phyloP scores from a whole-genome alignment of 1,140 invertebrate species.

The Venturia canescens region DNA sequence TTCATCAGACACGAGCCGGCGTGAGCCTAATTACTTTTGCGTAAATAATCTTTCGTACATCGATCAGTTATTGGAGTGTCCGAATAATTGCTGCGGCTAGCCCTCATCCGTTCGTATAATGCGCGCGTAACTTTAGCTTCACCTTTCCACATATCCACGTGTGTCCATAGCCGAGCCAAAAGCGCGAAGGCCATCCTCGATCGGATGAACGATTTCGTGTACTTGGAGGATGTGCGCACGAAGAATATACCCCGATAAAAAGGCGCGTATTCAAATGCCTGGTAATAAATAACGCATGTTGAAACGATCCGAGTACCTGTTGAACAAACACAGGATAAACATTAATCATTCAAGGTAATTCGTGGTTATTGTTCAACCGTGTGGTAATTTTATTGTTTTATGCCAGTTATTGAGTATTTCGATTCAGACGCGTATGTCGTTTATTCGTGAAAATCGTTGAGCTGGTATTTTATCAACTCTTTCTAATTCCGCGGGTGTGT shows the following conservation, averaged over 20 bases:
- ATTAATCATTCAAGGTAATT: slow-evolving; percentile 10
- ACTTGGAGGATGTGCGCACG: neutral
- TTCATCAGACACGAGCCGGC: neutral
- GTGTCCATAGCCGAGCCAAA: neutral
- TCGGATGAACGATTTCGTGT: neutral
- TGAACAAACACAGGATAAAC: neutral
- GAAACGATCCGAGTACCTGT: neutral
- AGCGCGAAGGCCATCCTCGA: neutral
- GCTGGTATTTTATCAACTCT: neutral
- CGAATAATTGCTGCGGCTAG: neutral
- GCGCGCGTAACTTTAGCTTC: neutral
- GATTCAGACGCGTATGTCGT: neutral
- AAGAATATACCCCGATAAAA: neutral
- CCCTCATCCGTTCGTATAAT: no score
- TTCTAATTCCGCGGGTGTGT: neutral
- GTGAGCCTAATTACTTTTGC: neutral
- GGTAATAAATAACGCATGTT: neutral
- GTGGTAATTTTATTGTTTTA: neutral
- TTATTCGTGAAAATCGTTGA: neutral
- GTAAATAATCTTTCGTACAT: slow-evolving; percentile 9
- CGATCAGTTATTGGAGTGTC: neutral
- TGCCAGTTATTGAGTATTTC: neutral
- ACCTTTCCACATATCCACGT: neutral
- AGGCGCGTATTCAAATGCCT: neutral
- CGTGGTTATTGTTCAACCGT: neutral